phyloP scores from a whole-genome alignment of 2,888 invertebrate genomes.

The Athetis lepigone region DNA sequence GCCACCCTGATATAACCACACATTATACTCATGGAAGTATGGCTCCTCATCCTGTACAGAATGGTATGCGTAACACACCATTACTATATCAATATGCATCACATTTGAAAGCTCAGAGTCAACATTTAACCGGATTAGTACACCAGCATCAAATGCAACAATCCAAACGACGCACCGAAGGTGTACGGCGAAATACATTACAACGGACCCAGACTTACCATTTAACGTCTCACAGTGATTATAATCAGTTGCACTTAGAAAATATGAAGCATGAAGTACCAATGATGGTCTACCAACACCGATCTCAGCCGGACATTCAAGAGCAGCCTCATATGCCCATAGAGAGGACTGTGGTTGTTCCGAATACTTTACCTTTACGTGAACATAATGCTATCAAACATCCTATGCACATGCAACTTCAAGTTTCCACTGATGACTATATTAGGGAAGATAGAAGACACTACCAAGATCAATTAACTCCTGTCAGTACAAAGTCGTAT shows the following conservation, averaged over 20 bases:
- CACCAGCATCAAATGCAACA: slow-evolving; percentile 84
- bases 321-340: slow-evolving; percentile 79
- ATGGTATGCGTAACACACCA: slow-evolving; percentile 82
- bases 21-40: slow-evolving; percentile 80
- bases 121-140: slow-evolving; percentile 81
- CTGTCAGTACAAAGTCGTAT: slow-evolving; percentile 85
- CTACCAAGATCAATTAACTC: slow-evolving; percentile 82
- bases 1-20: slow-evolving; percentile 88
- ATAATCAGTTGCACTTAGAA: slow-evolving; percentile 84
- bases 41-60: slow-evolving; percentile 75
- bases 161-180: slow-evolving; percentile 80
- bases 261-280: slow-evolving; percentile 81
- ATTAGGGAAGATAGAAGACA: slow-evolving; percentile 76
- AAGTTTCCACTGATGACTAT: slow-evolving; percentile 87
- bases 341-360: slow-evolving; percentile 80
- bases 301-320: slow-evolving; percentile 86
- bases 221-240: slow-evolving; percentile 88
- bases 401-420: slow-evolving; percentile 83
- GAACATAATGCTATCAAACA: slow-evolving; percentile 82
- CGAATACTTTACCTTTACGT: slow-evolving; percentile 83
- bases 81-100: slow-evolving; percentile 88
- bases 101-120: slow-evolving; percentile 86
- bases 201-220: slow-evolving; percentile 89
- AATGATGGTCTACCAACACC: slow-evolving; percentile 79
- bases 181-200: slow-evolving; percentile 82